Conservation (phyloP, 2,113 vertebrate genomes). For the Corythoichthys intestinalis region DNA sequence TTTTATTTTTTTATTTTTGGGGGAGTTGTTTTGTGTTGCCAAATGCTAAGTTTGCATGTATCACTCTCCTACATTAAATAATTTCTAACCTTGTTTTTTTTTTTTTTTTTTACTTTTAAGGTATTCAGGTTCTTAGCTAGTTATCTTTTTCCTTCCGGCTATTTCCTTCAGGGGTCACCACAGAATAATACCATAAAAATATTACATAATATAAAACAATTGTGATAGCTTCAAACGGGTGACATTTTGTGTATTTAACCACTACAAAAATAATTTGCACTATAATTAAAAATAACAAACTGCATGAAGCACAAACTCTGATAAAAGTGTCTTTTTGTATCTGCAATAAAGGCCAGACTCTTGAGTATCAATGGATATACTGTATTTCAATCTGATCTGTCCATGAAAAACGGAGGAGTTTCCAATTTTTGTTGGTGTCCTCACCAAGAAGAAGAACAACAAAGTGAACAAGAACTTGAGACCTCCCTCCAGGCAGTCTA, state of each 20-base stretch:
- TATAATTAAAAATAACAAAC: neutral
- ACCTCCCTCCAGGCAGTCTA: too few relatives aligned
- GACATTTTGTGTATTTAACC: neutral
- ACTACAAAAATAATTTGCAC: neutral
- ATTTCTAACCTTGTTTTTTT: neutral
- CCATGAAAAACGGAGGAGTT: too few relatives aligned
- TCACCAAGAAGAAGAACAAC: too few relatives aligned
- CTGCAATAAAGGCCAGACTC: neutral
- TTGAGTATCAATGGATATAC: neutral
- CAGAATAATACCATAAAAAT: too few relatives aligned
- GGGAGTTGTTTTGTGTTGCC: constrained; percentile 18
- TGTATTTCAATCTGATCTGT: too few relatives aligned
- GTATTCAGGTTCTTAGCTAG: too few relatives aligned
- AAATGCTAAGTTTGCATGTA: constrained; percentile 11
- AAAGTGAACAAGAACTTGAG: too few relatives aligned
- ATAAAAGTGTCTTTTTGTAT: neutral
- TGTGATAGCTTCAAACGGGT: neutral
- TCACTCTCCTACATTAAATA: constrained; percentile 9
- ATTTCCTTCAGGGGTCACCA: too few relatives aligned
- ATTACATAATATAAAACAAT: neutral
- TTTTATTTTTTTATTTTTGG: neutral
- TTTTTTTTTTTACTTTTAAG: neutral
- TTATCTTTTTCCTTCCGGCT: too few relatives aligned
- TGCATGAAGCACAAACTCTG: neutral
- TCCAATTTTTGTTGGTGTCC: too few relatives aligned